Conservation (phyloP, 1,140 invertebrate genomes). For the Camponotus pennsylvanicus region DNA sequence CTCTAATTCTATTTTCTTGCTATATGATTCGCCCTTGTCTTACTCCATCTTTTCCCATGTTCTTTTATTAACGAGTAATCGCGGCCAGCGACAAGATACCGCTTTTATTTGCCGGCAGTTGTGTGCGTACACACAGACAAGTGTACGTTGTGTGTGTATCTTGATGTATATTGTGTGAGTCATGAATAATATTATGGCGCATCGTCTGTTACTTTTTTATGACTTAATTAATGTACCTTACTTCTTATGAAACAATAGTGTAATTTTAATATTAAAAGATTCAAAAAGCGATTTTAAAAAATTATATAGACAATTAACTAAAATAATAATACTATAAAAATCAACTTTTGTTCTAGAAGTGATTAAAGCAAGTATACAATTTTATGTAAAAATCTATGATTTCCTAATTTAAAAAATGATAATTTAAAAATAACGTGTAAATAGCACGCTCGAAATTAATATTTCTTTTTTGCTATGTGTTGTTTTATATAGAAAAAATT, state of each 20-base stretch:
- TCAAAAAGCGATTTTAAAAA: neutral
- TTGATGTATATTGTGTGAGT: slow-evolving; percentile 1
- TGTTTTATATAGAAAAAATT: neutral
- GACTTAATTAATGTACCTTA: neutral
- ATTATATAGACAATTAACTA: neutral
- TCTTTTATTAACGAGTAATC: slow-evolving; percentile 63
- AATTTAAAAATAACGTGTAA: too few species aligned
- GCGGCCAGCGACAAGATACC: slow-evolving; percentile 25
- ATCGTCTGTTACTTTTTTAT: neutral
- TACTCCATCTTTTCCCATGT: slow-evolving; percentile 44
- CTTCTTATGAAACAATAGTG: neutral
- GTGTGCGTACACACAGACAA: neutral
- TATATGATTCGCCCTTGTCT: slow-evolving; percentile 31
- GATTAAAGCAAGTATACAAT: too few species aligned
- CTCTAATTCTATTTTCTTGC: slow-evolving; percentile 52
- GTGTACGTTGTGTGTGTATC: neutral
- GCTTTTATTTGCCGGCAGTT: slow-evolving; percentile 24
- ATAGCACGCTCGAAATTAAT: too few species aligned
- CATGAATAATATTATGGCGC: neutral
- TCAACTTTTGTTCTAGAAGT: neutral
- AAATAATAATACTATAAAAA: neutral
- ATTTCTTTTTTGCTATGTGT: too few species aligned
- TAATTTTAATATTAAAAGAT: neutral
- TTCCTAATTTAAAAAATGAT: too few species aligned
- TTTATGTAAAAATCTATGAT: too few species aligned